Evolutionary conservation across 2,797 vertebrate species (phyloP).

Genomic region (Sus cebifrons): DNA sequence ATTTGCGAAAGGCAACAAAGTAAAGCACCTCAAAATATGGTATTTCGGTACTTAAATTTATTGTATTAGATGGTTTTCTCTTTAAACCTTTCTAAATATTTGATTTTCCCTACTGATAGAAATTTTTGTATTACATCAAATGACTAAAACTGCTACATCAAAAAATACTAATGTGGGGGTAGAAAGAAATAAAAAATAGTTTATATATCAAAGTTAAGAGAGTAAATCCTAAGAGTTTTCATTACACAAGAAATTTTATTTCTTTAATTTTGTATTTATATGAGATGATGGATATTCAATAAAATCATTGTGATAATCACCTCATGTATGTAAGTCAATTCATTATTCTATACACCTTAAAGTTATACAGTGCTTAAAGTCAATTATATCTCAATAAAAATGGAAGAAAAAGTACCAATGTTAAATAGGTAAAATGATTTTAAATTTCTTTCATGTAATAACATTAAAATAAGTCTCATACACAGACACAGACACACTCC

Average conservation of each 20-base stretch:
- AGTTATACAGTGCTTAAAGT: neutral
- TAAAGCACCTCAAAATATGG: too few relatives aligned
- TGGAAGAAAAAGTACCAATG: neutral
- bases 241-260: neutral
- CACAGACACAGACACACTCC: neutral
- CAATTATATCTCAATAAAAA: neutral
- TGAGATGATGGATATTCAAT: neutral
- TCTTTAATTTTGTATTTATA: neutral
- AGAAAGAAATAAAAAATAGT: too few relatives aligned
- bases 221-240: neutral
- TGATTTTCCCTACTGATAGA: neutral
- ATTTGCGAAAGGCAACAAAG: too few relatives aligned
- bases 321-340: neutral
- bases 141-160: neutral
- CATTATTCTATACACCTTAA: neutral
- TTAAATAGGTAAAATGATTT: neutral
- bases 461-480: neutral
- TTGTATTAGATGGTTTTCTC: neutral
- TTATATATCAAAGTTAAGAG: neutral
- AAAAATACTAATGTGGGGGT: neutral
- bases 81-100: neutral
- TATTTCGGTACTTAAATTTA: too few relatives aligned
- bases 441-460: neutral
- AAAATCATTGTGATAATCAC: neutral
- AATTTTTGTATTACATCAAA: neutral